Evolutionary conservation across 2,888 invertebrate species (phyloP), one percentile per base, ranked within the genome.

Genomic region (Margaritifera margaritifera): DNA sequence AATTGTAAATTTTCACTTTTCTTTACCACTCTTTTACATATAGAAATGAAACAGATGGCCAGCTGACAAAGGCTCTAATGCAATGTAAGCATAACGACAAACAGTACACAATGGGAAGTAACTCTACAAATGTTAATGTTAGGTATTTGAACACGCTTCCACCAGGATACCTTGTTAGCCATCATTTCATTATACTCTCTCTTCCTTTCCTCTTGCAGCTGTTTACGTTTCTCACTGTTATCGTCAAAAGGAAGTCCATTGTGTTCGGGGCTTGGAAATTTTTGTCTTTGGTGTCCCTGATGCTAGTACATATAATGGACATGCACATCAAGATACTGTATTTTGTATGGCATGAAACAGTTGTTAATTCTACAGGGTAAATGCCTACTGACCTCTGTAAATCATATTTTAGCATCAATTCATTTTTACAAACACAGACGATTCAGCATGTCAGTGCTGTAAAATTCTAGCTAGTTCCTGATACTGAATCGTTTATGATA

Each of bases 131-230:
- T 42, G 42, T 42, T 42, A 42, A 42, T 11, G 42, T 11, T 42
- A 11, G 42, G 11, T 42, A 42, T 11, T 11, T 42, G 42, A 42
- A 42, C 42, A 42, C 8, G 11, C 42, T 42, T 57, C 42, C 24
- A 57, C 55, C 22, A n/a, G 22, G n/a, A 52, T 72, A 75, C 75
- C 75, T 75, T 62, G n/a, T 72, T 61, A 31, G 67, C 68, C 25
- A 77, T 22, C 65, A 66, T 25, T 53, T 71, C 64, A 60, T 75
- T 73, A 62, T 77, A 77, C 51, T 80, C 80, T 53, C 57, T 62
- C 52, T 74, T 69, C 65, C 79, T 71, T 61, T 80, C 75, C 27
- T 75, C 72, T 42, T 71, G 62, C 31, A 80, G 57, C 60, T 63
- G 59, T 60, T 69, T 68, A 42, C 75, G 63, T 27, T 68, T 67